Conservation (phyloP, 2,797 vertebrate species). For the Microcaecilia unicolor region DNA sequence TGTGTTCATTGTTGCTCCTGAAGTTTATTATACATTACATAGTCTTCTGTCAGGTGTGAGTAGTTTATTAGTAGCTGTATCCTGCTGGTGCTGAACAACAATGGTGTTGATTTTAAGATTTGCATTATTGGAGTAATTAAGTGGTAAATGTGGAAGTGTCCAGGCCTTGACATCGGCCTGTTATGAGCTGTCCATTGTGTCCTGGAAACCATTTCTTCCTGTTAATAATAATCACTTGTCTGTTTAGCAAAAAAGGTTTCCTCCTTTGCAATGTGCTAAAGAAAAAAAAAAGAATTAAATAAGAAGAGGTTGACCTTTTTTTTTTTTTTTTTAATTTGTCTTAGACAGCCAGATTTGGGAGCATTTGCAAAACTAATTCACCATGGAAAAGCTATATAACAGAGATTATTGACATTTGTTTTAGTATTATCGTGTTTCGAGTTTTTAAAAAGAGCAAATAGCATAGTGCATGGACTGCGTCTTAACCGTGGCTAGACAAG, state of each 20-base stretch:
- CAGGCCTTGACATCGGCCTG: neutral
- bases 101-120: neutral
- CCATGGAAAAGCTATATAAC: too few relatives aligned
- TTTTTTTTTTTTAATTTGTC: too few relatives aligned
- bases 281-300: neutral
- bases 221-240: conserved; percentile 25
- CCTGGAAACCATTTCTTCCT: conserved; percentile 51
- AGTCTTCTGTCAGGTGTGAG: neutral
- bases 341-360: too few relatives aligned
- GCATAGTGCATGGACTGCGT: too few relatives aligned
- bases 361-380: too few relatives aligned
- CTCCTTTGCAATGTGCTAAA: neutral
- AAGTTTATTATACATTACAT: too few relatives aligned
- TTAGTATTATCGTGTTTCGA: too few relatives aligned
- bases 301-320: neutral
- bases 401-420: too few relatives aligned
- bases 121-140: neutral
- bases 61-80: neutral
- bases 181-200: conserved; percentile 40
- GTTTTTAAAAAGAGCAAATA: too few relatives aligned
- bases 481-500: too few relatives aligned
- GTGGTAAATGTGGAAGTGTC: neutral
- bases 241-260: neutral
- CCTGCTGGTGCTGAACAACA: neutral
- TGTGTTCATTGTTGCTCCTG: too few relatives aligned